A percentile compares a stretch with the other conserved stretches of the same genome.
phyloP scores from a whole-genome alignment of 2,797 vertebrate genomes.

The Enteromius viviparus region DNA sequence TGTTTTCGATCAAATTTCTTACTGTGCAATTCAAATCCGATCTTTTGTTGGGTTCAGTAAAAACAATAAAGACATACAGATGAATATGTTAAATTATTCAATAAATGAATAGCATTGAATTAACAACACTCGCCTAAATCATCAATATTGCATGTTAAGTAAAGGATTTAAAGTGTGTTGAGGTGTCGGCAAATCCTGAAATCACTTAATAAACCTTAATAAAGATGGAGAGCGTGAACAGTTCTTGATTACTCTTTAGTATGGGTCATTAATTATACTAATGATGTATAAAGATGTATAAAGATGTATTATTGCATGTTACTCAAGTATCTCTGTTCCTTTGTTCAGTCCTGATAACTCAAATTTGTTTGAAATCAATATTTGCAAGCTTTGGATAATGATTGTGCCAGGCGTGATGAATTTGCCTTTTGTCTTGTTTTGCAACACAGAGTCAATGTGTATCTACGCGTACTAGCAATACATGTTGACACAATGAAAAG shows the following conservation, averaged over 20 bases:
- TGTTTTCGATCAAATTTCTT: not conserved
- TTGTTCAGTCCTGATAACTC: slow-evolving; percentile 23
- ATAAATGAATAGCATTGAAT: not conserved
- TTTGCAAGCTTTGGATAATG: slow-evolving; percentile 36
- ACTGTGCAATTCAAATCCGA: not conserved
- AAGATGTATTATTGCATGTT: slow-evolving; percentile 21
- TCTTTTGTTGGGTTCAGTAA: not conserved
- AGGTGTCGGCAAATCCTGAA: not conserved
- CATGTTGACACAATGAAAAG: slow-evolving; percentile 31
- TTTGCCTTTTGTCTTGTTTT: slow-evolving; percentile 30
- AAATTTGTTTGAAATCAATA: slow-evolving; percentile 48
- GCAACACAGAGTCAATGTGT: slow-evolving; percentile 16
- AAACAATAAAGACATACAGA: not conserved
- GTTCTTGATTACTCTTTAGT: slow-evolving; percentile 24
- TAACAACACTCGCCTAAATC: not conserved
- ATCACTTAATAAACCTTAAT: slow-evolving; percentile 1
- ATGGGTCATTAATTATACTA: slow-evolving; percentile 26
- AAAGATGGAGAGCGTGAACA: not conserved
- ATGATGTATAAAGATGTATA: not conserved
- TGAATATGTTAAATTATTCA: not conserved
- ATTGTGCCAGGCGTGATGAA: slow-evolving; percentile 38
- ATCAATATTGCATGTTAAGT: not conserved
- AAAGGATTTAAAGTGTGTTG: not conserved
- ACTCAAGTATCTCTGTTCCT: slow-evolving; percentile 15
- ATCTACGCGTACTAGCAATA: slow-evolving; percentile 7